Conservation (phyloP, 2,888 invertebrate species). For the Craniophora ligustri region DNA sequence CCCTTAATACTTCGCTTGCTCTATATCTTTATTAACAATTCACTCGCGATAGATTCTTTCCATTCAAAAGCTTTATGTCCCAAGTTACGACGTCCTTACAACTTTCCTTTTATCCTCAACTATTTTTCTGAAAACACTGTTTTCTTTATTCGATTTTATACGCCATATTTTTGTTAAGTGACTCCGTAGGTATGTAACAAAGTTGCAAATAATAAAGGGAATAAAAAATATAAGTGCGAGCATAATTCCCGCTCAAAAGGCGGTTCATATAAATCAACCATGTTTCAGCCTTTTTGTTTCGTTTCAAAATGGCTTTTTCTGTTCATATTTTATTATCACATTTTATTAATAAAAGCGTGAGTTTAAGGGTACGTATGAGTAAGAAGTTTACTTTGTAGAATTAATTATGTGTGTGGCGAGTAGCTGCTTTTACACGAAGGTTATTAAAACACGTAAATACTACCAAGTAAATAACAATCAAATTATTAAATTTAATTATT, state of each 20-base stretch:
- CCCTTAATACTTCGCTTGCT: conserved; percentile 80
- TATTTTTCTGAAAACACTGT: conserved; percentile 87
- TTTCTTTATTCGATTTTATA: conserved; percentile 87
- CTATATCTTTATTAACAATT: conserved; percentile 88
- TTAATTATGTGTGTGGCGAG: conserved; percentile 18
- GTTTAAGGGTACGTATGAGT: conserved; percentile 60
- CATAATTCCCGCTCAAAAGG: conserved; percentile 75
- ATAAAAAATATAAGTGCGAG: conserved; percentile 78
- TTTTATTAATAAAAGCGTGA: conserved; percentile 74
- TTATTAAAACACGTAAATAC: too few species aligned
- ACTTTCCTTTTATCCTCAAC: conserved; percentile 84
- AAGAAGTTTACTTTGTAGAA: conserved; percentile 69
- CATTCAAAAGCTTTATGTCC: conserved; percentile 85
- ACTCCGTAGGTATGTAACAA: conserved; percentile 77
- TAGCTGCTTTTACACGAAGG: conserved; percentile 3
- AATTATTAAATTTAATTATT: too few species aligned
- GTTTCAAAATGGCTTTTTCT: conserved; percentile 69
- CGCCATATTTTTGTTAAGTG: conserved; percentile 85
- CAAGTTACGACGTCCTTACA: conserved; percentile 83
- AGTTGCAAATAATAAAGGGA: conserved; percentile 81
- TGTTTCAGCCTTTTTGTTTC: conserved; percentile 74
- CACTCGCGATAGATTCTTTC: conserved; percentile 83
- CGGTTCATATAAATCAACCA: conserved; percentile 82
- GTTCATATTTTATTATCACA: conserved; percentile 74
- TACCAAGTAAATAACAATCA: neutral